A percentile compares a stretch with the other conserved stretches of the same genome.
These are phyloP conservation scores for Halesus radiatus DNA, from an alignment of 1,140 invertebrate species.

Conservation along the genomic window DNA sequence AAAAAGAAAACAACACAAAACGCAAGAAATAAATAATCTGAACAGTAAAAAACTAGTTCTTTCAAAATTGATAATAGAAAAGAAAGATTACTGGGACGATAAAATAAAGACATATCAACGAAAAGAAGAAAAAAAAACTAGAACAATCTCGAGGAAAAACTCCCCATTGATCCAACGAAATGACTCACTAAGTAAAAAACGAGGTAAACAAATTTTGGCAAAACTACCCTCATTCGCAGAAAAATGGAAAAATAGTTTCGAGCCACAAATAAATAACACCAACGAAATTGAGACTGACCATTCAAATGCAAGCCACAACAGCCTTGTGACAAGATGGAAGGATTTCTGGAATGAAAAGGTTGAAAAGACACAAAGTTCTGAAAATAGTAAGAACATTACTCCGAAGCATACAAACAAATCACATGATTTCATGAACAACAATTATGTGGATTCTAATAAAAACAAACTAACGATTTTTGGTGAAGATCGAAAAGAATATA, in stretches of 20 bases:
- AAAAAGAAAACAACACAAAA: neutral
- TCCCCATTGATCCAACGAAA: slow-evolving; percentile 63
- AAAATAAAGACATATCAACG: slow-evolving; percentile 66
- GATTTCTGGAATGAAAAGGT: slow-evolving; percentile 63
- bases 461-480: neutral
- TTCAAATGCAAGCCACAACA: slow-evolving; percentile 48
- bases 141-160: slow-evolving; percentile 60
- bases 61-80: slow-evolving; percentile 67
- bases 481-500: neutral
- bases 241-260: slow-evolving; percentile 55
- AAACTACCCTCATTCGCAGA: slow-evolving; percentile 62
- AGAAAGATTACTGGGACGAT: slow-evolving; percentile 70
- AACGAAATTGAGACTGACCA: slow-evolving; percentile 37
- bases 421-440: neutral
- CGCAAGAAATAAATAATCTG: neutral
- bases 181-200: slow-evolving; percentile 67
- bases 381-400: slow-evolving; percentile 7
- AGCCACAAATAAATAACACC: slow-evolving; percentile 47
- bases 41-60: slow-evolving; percentile 11
- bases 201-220: slow-evolving; percentile 65
- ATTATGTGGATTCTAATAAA: neutral
- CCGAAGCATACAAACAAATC: neutral
- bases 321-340: slow-evolving; percentile 65
- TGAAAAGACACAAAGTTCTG: slow-evolving; percentile 49
- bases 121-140: slow-evolving; percentile 57